Base-by-base conservation (phyloP, 2,888 invertebrate genomes). In the Thalpophila matura region DNA sequence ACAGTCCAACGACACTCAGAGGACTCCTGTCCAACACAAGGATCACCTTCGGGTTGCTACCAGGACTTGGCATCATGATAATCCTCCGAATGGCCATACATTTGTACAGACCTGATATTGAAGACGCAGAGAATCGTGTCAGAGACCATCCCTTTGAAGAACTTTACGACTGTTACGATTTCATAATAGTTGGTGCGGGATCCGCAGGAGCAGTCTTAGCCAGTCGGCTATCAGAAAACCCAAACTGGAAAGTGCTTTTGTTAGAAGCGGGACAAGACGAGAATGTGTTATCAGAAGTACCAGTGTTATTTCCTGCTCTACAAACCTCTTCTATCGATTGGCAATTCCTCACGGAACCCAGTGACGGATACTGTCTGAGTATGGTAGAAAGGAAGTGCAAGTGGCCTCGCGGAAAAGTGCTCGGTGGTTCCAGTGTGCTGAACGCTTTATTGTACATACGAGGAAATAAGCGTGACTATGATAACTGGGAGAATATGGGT, bases 361-460 rank as follows among this genome's bases (percentile, higher is more conserved):
- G 97, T 40, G 92, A 95, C 22, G 89, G 90, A 7, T 97, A 96
- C 74, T 98, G 98, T 80, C 92, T 96, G 75, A 96, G 96, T 27
- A 97, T 97, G 96, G 90, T 95, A 35, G 95, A 96, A 37, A 94
- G 92, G 6, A 91, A 94, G 51, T 97, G 97, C 80, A 96, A 96
- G 74, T 97, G 97, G 97, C 97, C 97, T 0, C 95, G 98, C 24
- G 98, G 97, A 0, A 97, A 97, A 92, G 97, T 97, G 5, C 92
- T 98, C 18, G 97, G 97, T 20, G 99, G 99, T 0, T 97, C 97
- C 12, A 98, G 98, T 81, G 97, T 97, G 1, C 91, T 98, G 2
- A 99, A 99, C 86, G 98, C 98, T 16, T 98, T 99, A 98, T 94
- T 98, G 61, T 98, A 98, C 82, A 95, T 98, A 0, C 94, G 99